Evolutionary conservation across 2,888 invertebrate genomes (phyloP).

Genomic region (Drosophila algonquin): DNA sequence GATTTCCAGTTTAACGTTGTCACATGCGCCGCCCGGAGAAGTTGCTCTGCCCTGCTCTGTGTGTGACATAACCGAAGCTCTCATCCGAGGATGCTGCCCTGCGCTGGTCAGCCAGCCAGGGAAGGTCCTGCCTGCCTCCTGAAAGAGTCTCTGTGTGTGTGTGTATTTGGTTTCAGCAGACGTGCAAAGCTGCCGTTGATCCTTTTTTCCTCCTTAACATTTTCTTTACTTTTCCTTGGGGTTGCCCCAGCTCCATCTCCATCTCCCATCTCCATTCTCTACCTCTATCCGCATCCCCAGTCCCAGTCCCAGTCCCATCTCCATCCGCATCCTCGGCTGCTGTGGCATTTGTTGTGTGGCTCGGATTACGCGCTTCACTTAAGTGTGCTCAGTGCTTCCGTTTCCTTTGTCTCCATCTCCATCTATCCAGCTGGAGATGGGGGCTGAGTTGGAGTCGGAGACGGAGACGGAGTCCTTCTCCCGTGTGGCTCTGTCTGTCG

Average conservation of each 20-base stretch:
- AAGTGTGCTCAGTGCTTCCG: conserved; percentile 76
- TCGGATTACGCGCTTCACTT: conserved; percentile 81
- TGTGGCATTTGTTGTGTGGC: conserved; percentile 75
- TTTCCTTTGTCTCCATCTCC: conserved; percentile 52
- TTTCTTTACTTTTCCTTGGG: conserved; percentile 46
- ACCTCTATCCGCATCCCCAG: conserved; percentile 11
- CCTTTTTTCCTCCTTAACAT: conserved; percentile 67
- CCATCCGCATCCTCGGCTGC: conserved; percentile 14
- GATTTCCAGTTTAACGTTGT: conserved; percentile 81
- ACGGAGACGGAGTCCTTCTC: conserved; percentile 4
- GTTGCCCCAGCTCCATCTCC: conserved; percentile 8
- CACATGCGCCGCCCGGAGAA: conserved; percentile 60
- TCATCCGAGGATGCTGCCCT: conserved; percentile 34
- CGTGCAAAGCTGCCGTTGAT: conserved; percentile 77
- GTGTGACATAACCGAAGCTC: conserved; percentile 56
- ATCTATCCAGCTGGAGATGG: conserved; percentile 20
- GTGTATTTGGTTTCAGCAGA: conserved; percentile 65
- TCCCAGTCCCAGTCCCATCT: conserved; percentile 8
- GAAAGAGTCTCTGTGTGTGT: conserved; percentile 30
- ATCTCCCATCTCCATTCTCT: no score
- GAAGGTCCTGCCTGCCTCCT: no score
- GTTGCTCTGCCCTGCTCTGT: conserved; percentile 13
- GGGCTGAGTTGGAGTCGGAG: conserved; percentile 5
- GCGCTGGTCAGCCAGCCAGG: conserved; percentile 27
- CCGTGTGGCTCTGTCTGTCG: not conserved